Conservation (phyloP, 2,113 vertebrate genomes). For the Tonatia bakeri region DNA sequence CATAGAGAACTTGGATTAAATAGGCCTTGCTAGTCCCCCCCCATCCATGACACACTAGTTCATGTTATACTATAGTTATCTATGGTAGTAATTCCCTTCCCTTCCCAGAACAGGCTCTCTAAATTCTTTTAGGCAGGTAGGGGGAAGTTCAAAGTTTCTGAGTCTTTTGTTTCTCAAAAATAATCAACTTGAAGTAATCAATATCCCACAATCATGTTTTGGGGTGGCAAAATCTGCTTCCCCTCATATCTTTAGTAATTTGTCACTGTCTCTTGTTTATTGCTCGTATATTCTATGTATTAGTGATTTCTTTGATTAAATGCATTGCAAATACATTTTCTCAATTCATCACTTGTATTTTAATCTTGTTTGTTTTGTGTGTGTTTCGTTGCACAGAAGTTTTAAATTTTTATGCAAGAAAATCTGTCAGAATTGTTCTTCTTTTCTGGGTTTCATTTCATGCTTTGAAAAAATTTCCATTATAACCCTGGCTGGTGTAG, state of each 20-base stretch:
- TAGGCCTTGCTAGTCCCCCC: not conserved
- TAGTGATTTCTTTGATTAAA: not conserved
- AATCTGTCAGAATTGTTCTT: not conserved
- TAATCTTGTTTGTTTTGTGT: not conserved
- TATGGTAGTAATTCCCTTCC: not conserved
- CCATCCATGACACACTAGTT: not conserved
- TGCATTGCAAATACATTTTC: not conserved
- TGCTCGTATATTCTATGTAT: not conserved
- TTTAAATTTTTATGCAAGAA: not conserved
- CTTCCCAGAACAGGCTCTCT: not conserved
- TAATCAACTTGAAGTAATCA: not conserved
- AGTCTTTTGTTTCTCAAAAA: not conserved
- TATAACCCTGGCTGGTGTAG: not conserved
- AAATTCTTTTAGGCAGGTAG: not conserved
- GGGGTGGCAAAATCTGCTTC: not conserved
- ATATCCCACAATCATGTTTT: not conserved
- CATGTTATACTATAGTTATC: not conserved
- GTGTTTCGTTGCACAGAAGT: not conserved
- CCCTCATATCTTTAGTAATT: not conserved
- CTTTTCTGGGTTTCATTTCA: not conserved
- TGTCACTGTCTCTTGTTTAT: not conserved
- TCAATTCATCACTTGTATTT: not conserved
- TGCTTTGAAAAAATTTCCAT: not conserved
- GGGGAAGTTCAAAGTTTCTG: not conserved
- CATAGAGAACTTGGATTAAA: not conserved